Conservation (phyloP, 2,888 invertebrate species). For the Heteromyza rotundicornis region DNA sequence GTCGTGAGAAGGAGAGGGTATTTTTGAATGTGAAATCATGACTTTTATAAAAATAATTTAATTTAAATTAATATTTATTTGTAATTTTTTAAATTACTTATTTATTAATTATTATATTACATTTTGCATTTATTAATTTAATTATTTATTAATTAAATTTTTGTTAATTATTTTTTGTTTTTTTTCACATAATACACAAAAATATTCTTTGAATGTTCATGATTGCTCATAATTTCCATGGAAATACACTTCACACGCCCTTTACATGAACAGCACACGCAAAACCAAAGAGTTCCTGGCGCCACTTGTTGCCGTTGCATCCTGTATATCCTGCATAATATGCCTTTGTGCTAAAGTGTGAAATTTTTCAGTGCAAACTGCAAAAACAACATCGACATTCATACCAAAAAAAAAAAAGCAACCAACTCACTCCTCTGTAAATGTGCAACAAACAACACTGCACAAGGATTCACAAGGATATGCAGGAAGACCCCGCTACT, state of each 20-base stretch:
- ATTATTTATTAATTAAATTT: conserved; percentile 36
- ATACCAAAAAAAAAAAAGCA: conserved; percentile 8
- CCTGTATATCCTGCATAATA: conserved; percentile 13
- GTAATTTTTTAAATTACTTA: background rate
- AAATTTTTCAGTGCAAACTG: conserved; percentile 34
- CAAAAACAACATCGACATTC: conserved; percentile 17
- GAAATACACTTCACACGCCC: background rate
- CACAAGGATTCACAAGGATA: conserved; percentile 13
- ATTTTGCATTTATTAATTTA: conserved; percentile 5
- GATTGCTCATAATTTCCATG: no score
- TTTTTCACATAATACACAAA: background rate
- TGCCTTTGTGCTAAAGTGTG: conserved; percentile 41
- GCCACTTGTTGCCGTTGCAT: conserved; percentile 40
- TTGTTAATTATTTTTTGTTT: conserved; percentile 6
- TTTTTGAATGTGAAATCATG: no score
- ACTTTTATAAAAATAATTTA: no score
- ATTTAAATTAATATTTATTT: no score
- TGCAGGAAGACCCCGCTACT: background rate
- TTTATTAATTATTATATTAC: background rate
- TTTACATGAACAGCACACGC: background rate
- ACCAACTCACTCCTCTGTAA: conserved; percentile 27
- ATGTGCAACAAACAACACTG: conserved; percentile 42
- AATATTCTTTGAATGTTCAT: conserved; percentile 17
- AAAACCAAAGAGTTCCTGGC: conserved; percentile 9
- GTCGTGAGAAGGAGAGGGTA: conserved; percentile 54